phyloP scores from a whole-genome alignment of 1,140 invertebrate species.

The Cydia fagiglandana region DNA sequence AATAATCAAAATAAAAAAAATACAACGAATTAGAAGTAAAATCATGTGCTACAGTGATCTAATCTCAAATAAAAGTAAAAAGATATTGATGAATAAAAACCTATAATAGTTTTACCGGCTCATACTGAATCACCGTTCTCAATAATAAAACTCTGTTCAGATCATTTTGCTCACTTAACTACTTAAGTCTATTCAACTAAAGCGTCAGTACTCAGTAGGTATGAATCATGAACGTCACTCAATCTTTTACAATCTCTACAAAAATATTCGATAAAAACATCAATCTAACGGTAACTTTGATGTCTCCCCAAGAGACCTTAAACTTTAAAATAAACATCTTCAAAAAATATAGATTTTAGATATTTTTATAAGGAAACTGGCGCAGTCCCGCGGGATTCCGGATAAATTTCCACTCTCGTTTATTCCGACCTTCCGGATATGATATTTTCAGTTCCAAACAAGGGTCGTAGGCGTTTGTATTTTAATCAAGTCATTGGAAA shows the following conservation, averaged over 20 bases:
- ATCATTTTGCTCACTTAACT: too few relatives aligned
- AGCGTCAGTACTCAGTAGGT: too few relatives aligned
- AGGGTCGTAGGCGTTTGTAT: not conserved
- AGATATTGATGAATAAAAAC: too few relatives aligned
- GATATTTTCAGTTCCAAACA: constrained; percentile 13
- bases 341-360: constrained; percentile 42
- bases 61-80: too few relatives aligned
- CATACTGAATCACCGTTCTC: too few relatives aligned
- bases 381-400: constrained; percentile 39
- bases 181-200: too few relatives aligned
- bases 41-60: too few relatives aligned
- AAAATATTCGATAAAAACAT: not conserved
- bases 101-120: too few relatives aligned
- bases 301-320: not conserved
- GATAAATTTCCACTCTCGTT: constrained; percentile 55
- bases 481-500: constrained; percentile 12
- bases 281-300: not conserved
- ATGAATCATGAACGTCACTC: too few relatives aligned
- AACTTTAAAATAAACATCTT: constrained; percentile 48
- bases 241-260: not conserved
- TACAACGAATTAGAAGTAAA: too few relatives aligned
- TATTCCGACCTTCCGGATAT: constrained; percentile 39
- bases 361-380: constrained; percentile 46
- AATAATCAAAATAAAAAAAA: too few relatives aligned
- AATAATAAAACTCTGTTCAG: too few relatives aligned